Evolutionary conservation across 35 echinoderm and acorn worm genomes (phyloP), one percentile per base, ranked within the genome.

Genomic region (Strongylocentrotus purpuratus): DNA sequence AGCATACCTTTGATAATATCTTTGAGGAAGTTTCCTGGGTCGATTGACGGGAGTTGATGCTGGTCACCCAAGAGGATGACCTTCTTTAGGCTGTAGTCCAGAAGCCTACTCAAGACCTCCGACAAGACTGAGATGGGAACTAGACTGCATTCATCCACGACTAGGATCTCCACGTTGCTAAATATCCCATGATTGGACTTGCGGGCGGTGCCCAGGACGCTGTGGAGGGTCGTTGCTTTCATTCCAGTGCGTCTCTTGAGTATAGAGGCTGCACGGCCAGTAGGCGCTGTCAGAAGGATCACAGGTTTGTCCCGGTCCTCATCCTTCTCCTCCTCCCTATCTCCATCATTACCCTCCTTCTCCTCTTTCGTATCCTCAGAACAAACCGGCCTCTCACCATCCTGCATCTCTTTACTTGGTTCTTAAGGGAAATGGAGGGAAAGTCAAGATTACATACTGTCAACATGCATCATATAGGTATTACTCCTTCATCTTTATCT

Each of bases 71-170:
- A 41, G 33, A 96, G 70, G 32, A 96, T 94, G 4, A 96, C 22
- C 47, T 96, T 98, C 85, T 71, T 31, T 45, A 94, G 93, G 7
- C 32, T 86, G 20, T 96, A 28, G 32, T 47, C 18, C 0, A 98
- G 85, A 4, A 98, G 95, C 17, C 92, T 91, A 61, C 95, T 48
- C 2, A 98, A 91, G 35, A 98, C 89, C 31, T 86, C 71, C 13
- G 90, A 48, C 20, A 98, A 46, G 25, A 94, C 92, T 0, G 90
- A 60, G 32, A 98, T 93, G 10, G 96, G 94, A 28, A 98, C 97
- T 96, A 98, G 94, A 85, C 97, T 98, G 92, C 95, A 98, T 91
- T 97, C 97, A 96, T 98, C 97, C 0, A 98, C 97, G 31, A 98
- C 96, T 10, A 96, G 87, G 46, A 95, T 92, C 61, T 95, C 41